phyloP scores from a whole-genome alignment of 1,140 invertebrate genomes.

The Cyphomyrmex costatus region DNA sequence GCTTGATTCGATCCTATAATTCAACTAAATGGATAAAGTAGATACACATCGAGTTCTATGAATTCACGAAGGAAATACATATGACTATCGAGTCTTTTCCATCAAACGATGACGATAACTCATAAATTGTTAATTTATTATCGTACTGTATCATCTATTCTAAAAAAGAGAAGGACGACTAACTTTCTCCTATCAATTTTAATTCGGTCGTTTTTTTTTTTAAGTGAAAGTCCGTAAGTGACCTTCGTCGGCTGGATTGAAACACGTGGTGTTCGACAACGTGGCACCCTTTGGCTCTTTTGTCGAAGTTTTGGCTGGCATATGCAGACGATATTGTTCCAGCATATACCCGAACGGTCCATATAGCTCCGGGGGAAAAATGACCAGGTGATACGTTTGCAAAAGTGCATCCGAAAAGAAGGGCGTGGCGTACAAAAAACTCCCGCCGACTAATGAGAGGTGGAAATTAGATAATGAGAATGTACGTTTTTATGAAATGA shows the following conservation, averaged over 20 bases:
- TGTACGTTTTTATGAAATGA: constrained; percentile 50
- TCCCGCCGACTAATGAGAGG: constrained; percentile 43
- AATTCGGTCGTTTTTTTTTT: constrained; percentile 8
- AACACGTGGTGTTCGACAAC: constrained; percentile 27
- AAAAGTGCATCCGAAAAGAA: constrained; percentile 31
- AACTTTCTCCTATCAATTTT: constrained; percentile 17
- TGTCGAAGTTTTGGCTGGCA: constrained; percentile 36
- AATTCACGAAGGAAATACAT: background rate
- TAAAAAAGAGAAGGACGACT: background rate
- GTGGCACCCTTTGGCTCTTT: constrained; percentile 54
- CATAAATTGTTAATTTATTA: constrained; percentile 11
- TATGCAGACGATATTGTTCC: constrained; percentile 54
- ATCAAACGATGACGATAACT: background rate
- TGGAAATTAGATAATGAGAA: constrained; percentile 60
- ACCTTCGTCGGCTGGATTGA: constrained; percentile 28
- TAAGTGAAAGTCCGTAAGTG: constrained; percentile 15
- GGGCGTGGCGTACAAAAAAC: constrained; percentile 35
- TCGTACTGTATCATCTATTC: background rate
- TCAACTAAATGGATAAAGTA: constrained; percentile 13
- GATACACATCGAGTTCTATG: background rate
- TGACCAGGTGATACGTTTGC: constrained; percentile 56
- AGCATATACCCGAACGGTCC: constrained; percentile 34
- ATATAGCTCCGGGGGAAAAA: constrained; percentile 16
- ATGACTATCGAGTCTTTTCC: background rate
- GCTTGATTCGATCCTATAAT: constrained; percentile 5